A percentile compares a stretch with the other conserved stretches of the same genome.
phyloP scores from a whole-genome alignment of 2,113 vertebrate genomes.

The Nycticryphes semicollaris region DNA sequence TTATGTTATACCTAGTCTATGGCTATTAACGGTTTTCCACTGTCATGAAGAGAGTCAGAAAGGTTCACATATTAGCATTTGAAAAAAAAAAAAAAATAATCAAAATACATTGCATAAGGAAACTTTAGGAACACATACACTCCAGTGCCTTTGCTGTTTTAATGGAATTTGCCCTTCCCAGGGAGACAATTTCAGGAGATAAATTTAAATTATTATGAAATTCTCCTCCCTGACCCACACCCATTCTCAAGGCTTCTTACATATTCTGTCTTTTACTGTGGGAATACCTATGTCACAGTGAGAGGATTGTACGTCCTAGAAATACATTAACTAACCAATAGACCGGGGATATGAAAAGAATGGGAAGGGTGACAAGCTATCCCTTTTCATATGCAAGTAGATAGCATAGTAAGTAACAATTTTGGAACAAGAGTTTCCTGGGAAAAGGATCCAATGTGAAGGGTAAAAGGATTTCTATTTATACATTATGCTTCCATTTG shows the following conservation, averaged over 20 bases:
- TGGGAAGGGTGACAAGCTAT: background rate
- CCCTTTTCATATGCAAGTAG: background rate
- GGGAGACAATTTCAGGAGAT: background rate
- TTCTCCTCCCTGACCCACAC: background rate
- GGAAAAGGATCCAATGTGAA: conserved; percentile 35
- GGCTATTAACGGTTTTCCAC: background rate
- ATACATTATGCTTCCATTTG: conserved; percentile 61
- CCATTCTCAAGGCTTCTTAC: background rate
- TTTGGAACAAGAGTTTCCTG: conserved; percentile 7
- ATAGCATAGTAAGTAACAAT: background rate
- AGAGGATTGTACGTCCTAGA: conserved; percentile 15
- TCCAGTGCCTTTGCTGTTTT: background rate
- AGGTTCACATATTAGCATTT: background rate
- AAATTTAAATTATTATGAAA: background rate
- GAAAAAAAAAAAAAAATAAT: background rate
- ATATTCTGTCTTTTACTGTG: background rate
- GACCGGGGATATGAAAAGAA: background rate
- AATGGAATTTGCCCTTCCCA: background rate
- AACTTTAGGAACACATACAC: background rate
- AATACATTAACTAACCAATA: conserved; percentile 22
- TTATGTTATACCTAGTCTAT: background rate
- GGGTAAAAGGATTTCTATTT: conserved; percentile 62
- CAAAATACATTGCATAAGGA: background rate
- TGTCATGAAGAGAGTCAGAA: background rate
- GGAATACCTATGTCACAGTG: conserved; percentile 1